A percentile compares a stretch with the other conserved stretches of the same genome.
Evolutionary conservation across 2,888 invertebrate genomes (phyloP).

Genomic region (Gymnocheta viridis): DNA sequence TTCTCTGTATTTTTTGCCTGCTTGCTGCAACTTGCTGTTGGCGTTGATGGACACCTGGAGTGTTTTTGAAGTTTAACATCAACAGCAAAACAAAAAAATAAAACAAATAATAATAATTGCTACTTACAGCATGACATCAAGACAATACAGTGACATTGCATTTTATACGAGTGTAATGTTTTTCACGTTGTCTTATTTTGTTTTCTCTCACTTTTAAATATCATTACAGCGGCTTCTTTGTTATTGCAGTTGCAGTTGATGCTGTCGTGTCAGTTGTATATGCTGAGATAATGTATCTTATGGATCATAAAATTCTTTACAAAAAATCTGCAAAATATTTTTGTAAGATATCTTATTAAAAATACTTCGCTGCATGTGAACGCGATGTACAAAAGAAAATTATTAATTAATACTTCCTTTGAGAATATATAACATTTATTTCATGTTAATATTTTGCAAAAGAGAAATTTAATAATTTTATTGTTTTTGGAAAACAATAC

Average conservation of each 20-base stretch:
- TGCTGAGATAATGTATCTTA: constrained; percentile 32
- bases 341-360: constrained; percentile 27
- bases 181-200: not conserved
- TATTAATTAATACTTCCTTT: constrained; percentile 13
- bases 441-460: too few relatives aligned
- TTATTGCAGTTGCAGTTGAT: constrained; percentile 8
- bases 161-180: constrained; percentile 31
- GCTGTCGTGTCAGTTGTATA: constrained; percentile 7
- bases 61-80: constrained; percentile 53
- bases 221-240: constrained; percentile 60
- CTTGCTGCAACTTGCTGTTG: constrained; percentile 23
- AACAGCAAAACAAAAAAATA: constrained; percentile 34
- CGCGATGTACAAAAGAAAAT: not conserved
- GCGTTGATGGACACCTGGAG: constrained; percentile 69
- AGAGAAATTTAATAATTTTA: too few relatives aligned
- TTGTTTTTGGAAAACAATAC: too few relatives aligned
- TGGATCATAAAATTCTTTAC: constrained; percentile 15
- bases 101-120: constrained; percentile 56
- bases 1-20: not conserved
- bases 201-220: constrained; percentile 39
- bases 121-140: constrained; percentile 63
- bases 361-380: not conserved
- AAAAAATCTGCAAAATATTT: constrained; percentile 21
- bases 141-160: constrained; percentile 56
- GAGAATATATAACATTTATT: too few relatives aligned